Base-by-base conservation (phyloP, 1,140 invertebrate genomes). In the Cyrtorhinus lividipennis region DNA sequence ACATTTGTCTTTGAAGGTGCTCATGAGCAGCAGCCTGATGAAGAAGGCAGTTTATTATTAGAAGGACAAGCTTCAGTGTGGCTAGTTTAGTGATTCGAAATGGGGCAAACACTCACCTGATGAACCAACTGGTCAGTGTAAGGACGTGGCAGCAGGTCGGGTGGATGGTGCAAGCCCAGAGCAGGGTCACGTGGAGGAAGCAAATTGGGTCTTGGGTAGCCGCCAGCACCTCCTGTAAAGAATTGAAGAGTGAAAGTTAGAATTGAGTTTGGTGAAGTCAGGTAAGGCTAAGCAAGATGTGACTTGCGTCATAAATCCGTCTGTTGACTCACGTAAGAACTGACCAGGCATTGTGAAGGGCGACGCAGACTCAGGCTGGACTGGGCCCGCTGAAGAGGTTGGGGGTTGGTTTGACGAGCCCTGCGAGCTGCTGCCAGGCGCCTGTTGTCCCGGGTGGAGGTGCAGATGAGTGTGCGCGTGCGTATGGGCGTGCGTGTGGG, bases 101-200 rank as follows among this genome's bases (percentile, higher is more conserved):
- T n/a, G n/a, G n/a, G n/a, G n/a, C n/a, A n/a, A n/a, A n/a, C n/a
- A n/a, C 64, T 67, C 75, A 83, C 81, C 77, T 87, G 85, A 73
- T 88, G 86, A 57, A 85, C 87, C 45, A 91, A 76, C 73, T 89
- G 88, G 69, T 91, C 89, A 15, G 87, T 84, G 72, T 89, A 92
- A 20, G 80, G 86, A 74, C 87, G 76, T 58, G 85, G 83, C 26
- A 92, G 77, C 24, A 92, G 77, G 69, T 90, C 84, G 1, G 83
- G 81, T 69, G 87, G 84, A 72, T 84, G 81, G 67, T 72, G 75
- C 58, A 71, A 66, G 1, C 72, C 78, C n/a, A 83, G 68, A 5
- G 78, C 74, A 22, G 77, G 79, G 69, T 85, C 83, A 25, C 80
- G 75, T 24, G 73, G 74, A 5, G 78, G 79, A 69, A 82, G 79